Base-by-base conservation (phyloP, 2,888 invertebrate species). In the Apoderus coryli region DNA sequence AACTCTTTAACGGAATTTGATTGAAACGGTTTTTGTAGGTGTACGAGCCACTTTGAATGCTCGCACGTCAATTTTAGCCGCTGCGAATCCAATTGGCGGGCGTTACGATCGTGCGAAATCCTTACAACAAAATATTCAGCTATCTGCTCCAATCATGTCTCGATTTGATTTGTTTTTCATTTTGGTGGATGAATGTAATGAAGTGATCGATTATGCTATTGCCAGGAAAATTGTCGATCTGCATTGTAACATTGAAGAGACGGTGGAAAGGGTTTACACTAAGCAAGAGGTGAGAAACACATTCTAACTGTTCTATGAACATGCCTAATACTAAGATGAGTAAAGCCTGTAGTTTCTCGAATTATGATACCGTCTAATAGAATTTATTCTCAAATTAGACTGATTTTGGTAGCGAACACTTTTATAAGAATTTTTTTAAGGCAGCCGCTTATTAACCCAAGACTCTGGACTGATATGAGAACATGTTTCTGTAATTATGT, bases 91-190 rank as follows among this genome's bases (percentile, higher is more conserved):
- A 0, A 76, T 93, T 16, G 88, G 88, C n/a, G 50, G 50, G 1
- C 73, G 93, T 16, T 98, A 98, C 59, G 95, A 99, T 59, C 69
- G 92, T 23, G 72, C 84, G 1, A 92, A 88, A 53, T 86, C 92
- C 0, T 61, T 98, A 3, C 88, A 92, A 46, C 92, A 95, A 53
- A 98, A 98, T 57, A 82, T 98, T 2, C 69, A 77, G 1, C 62
- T 98, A 10, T 79, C 88, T 0, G 92, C 96, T 0, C 96, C 98
- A 0, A 93, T 98, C 48, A 95, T 99, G 95, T 96, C 96, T 0
- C 72, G 98, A 44, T 98, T 98, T 59, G 98, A 99, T 60, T 63
- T 98, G 10, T 98, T 99, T 64, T 98, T 98, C 61, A 89, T 99
- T 42, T 66, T 99, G 2, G 84, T 96, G 2, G 98, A 99, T 54